Evolutionary conservation across 2,888 invertebrate genomes (phyloP).

Genomic region (Isotomurus palustris): DNA sequence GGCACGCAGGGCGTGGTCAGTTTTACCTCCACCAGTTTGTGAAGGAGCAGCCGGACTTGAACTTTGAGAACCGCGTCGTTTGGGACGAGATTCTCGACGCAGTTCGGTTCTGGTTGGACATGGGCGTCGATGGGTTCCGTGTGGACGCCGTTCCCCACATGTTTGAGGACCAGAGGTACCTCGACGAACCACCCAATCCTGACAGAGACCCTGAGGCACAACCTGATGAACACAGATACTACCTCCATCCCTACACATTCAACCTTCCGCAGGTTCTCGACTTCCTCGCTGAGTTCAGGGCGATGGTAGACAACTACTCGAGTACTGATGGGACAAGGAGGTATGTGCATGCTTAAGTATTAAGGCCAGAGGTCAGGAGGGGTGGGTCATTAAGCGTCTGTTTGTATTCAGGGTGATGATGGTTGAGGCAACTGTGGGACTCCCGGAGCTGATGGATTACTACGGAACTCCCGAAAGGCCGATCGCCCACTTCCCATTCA

Average conservation of each 20-base stretch:
- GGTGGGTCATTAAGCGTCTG: constrained; percentile 18
- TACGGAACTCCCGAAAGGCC: constrained; percentile 46
- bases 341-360: constrained; percentile 2
- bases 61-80: constrained; percentile 68
- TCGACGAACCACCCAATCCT: constrained; percentile 52
- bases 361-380: background rate
- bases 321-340: constrained; percentile 50
- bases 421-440: constrained; percentile 45
- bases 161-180: constrained; percentile 47
- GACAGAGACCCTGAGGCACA: constrained; percentile 23
- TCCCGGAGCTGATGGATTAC: constrained; percentile 46
- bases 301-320: constrained; percentile 59
- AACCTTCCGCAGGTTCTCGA: constrained; percentile 59
- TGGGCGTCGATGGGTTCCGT: constrained; percentile 78
- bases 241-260: constrained; percentile 61
- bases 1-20: constrained; percentile 61
- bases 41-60: constrained; percentile 68
- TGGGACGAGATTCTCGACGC: constrained; percentile 61
- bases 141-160: constrained; percentile 63
- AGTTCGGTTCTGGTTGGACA: constrained; percentile 64
- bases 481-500: constrained; percentile 48
- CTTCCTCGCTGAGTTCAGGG: constrained; percentile 62
- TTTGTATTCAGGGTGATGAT: constrained; percentile 38
- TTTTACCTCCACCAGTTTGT: constrained; percentile 76
- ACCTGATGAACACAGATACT: constrained; percentile 59